These are phyloP conservation scores for Acestrorhynchus altus DNA, from an alignment of 2,797 vertebrate genomes.

Conservation along the genomic window DNA sequence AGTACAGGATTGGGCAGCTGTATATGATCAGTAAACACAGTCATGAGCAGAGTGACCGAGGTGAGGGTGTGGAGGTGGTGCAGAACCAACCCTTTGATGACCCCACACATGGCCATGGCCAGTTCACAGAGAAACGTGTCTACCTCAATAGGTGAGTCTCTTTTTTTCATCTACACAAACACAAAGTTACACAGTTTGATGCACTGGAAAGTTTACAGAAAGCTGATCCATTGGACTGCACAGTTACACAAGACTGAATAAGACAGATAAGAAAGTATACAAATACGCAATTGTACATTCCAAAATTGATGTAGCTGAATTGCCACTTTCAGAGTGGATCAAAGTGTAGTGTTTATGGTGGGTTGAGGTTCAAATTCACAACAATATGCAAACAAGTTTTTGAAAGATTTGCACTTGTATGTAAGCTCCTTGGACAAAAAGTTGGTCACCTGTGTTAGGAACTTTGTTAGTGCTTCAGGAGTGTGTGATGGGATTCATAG, in stretches of 20 bases:
- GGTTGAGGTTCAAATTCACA: too few species aligned
- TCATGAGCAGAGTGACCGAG: conserved; percentile 88
- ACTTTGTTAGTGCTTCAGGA: too few species aligned
- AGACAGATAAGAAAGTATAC: not conserved
- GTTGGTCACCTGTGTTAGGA: too few species aligned
- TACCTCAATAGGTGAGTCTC: conserved; percentile 84
- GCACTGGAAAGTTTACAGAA: not conserved
- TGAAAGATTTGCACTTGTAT: too few species aligned
- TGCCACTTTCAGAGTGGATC: too few species aligned
- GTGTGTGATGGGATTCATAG: too few species aligned
- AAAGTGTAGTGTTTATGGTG: too few species aligned
- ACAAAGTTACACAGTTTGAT: not conserved
- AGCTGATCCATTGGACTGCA: too few species aligned
- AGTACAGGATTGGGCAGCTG: conserved; percentile 92
- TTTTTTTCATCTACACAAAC: not conserved
- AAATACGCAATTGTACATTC: not conserved
- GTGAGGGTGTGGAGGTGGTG: conserved; percentile 88
- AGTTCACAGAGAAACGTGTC: conserved; percentile 87
- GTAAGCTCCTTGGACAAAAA: too few species aligned
- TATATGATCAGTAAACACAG: conserved; percentile 93
- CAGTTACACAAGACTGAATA: not conserved
- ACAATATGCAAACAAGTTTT: too few species aligned
- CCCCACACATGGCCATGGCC: conserved; percentile 84
- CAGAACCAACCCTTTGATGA: conserved; percentile 87
- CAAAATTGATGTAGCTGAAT: too few species aligned